A percentile compares a stretch with the other conserved stretches of the same genome.
Conservation (phyloP, 1,140 invertebrate species). For the Apis laboriosa region DNA sequence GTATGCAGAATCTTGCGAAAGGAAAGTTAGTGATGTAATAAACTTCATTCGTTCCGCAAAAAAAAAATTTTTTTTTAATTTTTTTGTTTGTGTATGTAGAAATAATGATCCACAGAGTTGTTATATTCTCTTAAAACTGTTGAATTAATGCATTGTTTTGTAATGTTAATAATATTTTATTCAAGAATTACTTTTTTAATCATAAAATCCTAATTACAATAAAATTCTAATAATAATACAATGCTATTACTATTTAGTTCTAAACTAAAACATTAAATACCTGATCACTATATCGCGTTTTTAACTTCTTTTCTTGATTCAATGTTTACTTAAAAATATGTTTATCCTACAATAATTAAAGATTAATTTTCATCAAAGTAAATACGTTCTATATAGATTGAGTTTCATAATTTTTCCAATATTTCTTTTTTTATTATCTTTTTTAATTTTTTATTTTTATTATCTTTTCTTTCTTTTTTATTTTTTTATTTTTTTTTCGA, state of each 20-base stretch:
- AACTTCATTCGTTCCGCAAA: neutral
- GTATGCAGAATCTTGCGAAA: neutral
- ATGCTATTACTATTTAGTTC: too few species aligned
- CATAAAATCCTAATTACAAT: conserved; percentile 32
- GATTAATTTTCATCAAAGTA: neutral
- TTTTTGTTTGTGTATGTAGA: neutral
- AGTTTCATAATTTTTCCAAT: neutral
- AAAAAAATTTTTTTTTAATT: too few species aligned
- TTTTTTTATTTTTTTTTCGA: too few species aligned
- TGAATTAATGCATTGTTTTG: neutral
- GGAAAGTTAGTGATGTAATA: neutral
- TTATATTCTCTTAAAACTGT: neutral
- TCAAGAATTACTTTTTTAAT: neutral
- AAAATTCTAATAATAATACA: too few species aligned
- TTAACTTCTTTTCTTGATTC: neutral
- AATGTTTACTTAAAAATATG: neutral
- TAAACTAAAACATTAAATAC: neutral
- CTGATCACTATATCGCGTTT: neutral
- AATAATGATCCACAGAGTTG: neutral
- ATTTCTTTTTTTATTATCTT: neutral
- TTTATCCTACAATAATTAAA: neutral
- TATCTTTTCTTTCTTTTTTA: too few species aligned
- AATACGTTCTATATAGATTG: neutral
- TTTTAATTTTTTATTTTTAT: too few species aligned
- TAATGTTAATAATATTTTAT: neutral